A percentile compares a stretch with the other conserved stretches of the same genome.
These are phyloP conservation scores for Pseudocheirus occidentalis DNA, from an alignment of 2,797 vertebrate species.

Conservation along the genomic window DNA sequence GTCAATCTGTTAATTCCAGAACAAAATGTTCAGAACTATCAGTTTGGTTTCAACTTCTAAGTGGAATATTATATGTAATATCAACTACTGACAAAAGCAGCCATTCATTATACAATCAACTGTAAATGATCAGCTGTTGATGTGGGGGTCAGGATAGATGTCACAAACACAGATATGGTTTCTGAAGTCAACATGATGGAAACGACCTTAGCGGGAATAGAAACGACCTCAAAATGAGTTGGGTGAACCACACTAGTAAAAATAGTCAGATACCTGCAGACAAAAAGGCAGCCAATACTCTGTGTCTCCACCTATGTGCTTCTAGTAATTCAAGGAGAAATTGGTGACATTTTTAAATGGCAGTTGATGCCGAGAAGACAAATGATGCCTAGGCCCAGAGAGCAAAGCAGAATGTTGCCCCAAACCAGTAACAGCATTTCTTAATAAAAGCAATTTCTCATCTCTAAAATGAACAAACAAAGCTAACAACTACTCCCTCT, in stretches of 20 bases:
- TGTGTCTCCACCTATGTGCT: not conserved
- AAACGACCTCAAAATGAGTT: slow-evolving; percentile 38
- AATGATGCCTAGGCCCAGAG: slow-evolving; percentile 71
- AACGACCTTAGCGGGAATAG: slow-evolving; percentile 73
- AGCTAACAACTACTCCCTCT: not conserved
- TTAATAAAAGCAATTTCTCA: slow-evolving; percentile 60
- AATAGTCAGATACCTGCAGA: not conserved
- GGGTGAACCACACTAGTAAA: not conserved
- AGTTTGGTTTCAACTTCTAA: not conserved
- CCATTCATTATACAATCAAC: not conserved
- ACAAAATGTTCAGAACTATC: not conserved
- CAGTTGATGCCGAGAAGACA: slow-evolving; percentile 72
- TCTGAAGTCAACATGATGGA: slow-evolving; percentile 90
- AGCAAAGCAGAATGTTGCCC: slow-evolving; percentile 24
- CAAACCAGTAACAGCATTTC: slow-evolving; percentile 60
- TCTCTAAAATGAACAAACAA: not conserved
- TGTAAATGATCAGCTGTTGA: slow-evolving; percentile 83
- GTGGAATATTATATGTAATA: not conserved
- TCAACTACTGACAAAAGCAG: not conserved
- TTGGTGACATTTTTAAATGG: slow-evolving; percentile 79
- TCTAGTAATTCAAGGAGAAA: slow-evolving; percentile 59
- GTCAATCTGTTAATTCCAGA: too few relatives aligned
- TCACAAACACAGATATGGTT: slow-evolving; percentile 92
- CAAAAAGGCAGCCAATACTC: not conserved
- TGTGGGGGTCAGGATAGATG: slow-evolving; percentile 91